Evolutionary conservation across 2,797 vertebrate genomes (phyloP).

Genomic region (Labeo calbasu): DNA sequence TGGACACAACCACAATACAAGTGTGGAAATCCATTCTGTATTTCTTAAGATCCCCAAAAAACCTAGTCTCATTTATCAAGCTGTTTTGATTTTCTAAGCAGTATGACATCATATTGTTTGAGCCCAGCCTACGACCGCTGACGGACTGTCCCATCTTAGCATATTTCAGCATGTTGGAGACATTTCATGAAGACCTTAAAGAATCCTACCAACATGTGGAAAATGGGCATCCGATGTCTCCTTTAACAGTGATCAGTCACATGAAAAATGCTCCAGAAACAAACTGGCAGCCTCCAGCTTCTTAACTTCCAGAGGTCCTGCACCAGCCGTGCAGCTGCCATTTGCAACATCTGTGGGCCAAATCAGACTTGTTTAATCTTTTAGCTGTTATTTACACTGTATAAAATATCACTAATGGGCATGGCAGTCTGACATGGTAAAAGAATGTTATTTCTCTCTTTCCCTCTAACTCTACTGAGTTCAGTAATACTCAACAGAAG

Average conservation of each 20-base stretch:
- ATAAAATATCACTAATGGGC: not conserved
- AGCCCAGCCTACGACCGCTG: no score
- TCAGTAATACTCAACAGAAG: constrained; percentile 32
- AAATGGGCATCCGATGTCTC: no score
- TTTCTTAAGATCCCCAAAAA: no score
- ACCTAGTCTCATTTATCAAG: no score
- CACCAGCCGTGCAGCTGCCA: not conserved
- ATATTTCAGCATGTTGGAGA: no score
- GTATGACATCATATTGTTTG: no score
- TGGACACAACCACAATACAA: no score
- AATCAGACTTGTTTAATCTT: not conserved
- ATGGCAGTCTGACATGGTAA: not conserved
- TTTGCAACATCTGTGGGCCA: not conserved
- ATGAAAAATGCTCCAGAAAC: not conserved
- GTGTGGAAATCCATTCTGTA: no score
- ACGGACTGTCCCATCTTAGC: no score
- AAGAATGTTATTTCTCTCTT: not conserved
- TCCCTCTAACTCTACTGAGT: not conserved
- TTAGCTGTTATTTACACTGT: not conserved
- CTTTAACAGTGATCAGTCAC: not conserved
- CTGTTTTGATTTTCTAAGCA: no score
- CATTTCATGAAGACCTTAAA: no score
- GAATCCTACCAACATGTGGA: no score
- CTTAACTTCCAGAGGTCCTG: not conserved
- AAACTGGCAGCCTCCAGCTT: not conserved